A percentile compares a stretch with the other conserved stretches of the same genome.
phyloP scores from a whole-genome alignment of 2,888 invertebrate species.

The Acronicta leporina region DNA sequence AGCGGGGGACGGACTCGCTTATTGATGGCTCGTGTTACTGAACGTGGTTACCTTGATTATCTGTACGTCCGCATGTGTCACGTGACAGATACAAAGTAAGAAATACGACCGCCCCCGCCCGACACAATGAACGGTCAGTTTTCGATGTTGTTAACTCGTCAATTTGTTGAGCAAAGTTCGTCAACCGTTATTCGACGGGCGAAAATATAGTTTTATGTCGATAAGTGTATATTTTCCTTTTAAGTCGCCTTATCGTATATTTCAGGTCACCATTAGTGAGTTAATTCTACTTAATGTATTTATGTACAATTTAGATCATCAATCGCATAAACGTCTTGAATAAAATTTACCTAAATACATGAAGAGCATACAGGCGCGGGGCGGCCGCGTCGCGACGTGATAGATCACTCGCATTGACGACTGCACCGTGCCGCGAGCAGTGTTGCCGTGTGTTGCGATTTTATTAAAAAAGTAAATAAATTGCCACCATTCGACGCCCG shows the following conservation, averaged over 20 bases:
- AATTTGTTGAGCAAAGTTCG: slow-evolving; percentile 6
- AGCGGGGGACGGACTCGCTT: slow-evolving; percentile 36
- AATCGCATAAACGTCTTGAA: no score
- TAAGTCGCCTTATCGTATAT: no score
- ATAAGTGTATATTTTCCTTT: not conserved
- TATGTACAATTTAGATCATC: no score
- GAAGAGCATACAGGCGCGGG: slow-evolving; percentile 3
- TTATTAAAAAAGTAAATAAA: slow-evolving; percentile 64
- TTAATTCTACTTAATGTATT: no score
- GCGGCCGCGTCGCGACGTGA: slow-evolving; percentile 33
- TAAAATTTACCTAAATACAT: no score
- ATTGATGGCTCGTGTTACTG: slow-evolving; percentile 64
- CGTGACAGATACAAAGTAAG: slow-evolving; percentile 38
- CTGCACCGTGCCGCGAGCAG: slow-evolving; percentile 20
- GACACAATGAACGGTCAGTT: slow-evolving; percentile 12
- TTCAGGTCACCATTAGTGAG: no score
- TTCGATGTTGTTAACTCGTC: slow-evolving; percentile 18
- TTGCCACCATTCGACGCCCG: slow-evolving; percentile 44
- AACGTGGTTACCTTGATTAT: slow-evolving; percentile 56
- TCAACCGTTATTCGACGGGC: not conserved
- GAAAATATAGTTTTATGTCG: not conserved
- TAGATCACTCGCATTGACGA: slow-evolving; percentile 52
- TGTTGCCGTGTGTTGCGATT: slow-evolving; percentile 37
- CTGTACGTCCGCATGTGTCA: slow-evolving; percentile 42
- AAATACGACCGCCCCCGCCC: slow-evolving; percentile 23